Percentiles rank a stretch among this genome's conserved stretches.
phyloP scores from a whole-genome alignment of 2,888 invertebrate species.

The Vesta saturnalis region DNA sequence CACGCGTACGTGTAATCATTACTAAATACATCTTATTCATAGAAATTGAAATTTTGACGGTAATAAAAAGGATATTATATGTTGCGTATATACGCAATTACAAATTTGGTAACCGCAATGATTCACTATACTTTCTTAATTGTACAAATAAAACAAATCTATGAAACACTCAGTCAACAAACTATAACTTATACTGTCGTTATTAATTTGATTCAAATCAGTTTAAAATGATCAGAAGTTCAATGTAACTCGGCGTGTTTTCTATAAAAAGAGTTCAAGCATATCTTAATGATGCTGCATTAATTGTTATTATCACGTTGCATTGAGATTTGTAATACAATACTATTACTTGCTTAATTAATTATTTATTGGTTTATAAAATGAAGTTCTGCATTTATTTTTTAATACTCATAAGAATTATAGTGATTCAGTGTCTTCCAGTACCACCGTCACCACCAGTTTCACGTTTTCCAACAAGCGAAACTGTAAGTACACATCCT shows the following conservation, averaged over 20 bases:
- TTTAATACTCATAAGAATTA: neutral
- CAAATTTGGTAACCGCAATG: conserved; percentile 11
- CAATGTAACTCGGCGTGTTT: conserved; percentile 4
- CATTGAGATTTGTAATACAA: neutral
- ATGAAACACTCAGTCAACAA: conserved; percentile 6
- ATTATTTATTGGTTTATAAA: neutral
- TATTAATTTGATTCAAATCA: conserved; percentile 1
- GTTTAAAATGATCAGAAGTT: neutral
- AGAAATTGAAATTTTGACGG: too few relatives aligned
- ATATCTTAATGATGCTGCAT: neutral
- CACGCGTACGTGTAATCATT: too few relatives aligned
- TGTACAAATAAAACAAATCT: conserved; percentile 3
- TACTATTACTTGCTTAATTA: neutral
- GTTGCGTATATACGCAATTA: neutral
- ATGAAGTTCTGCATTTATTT: neutral
- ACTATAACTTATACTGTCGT: conserved; percentile 6
- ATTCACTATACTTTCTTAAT: conserved; percentile 5
- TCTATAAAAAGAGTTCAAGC: neutral
- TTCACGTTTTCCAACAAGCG: conserved; percentile 17
- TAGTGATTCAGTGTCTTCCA: neutral
- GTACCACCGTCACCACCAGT: neutral
- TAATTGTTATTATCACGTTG: neutral
- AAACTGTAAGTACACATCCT: conserved; percentile 26
- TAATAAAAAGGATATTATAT: too few relatives aligned
- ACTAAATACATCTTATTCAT: too few relatives aligned